Evolutionary conservation across 2,888 invertebrate species (phyloP).

Genomic region (Aphidius colemani): DNA sequence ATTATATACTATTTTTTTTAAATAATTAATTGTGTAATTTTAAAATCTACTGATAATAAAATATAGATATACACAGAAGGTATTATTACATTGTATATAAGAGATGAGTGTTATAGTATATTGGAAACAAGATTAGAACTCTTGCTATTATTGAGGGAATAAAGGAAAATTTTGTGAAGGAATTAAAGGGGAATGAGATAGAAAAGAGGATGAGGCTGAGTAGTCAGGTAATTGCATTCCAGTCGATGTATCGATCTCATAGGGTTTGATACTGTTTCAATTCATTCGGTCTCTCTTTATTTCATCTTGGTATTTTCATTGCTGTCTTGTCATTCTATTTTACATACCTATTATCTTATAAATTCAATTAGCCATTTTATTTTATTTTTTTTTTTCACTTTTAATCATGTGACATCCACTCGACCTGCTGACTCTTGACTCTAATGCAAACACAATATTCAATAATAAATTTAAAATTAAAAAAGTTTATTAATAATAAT

Average conservation of each 20-base stretch:
- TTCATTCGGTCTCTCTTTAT: conserved; percentile 26
- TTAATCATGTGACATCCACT: conserved; percentile 32
- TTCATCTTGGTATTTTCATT: conserved; percentile 22
- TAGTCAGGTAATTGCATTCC: conserved; percentile 39
- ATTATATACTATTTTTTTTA: no score
- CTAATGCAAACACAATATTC: neutral
- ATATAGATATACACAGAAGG: no score
- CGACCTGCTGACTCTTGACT: neutral
- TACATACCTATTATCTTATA: conserved; percentile 39
- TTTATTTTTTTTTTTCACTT: neutral
- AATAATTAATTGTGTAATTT: no score
- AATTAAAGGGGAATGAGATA: neutral
- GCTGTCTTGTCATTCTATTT: conserved; percentile 30
- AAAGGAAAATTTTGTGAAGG: conserved; percentile 2
- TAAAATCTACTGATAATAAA: no score
- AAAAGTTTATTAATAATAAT: no score
- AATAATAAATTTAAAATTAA: no score
- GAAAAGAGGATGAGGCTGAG: conserved; percentile 18
- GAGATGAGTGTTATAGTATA: no score
- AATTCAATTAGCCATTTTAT: conserved; percentile 38
- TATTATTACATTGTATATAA: no score
- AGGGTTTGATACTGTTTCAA: neutral
- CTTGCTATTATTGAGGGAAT: neutral
- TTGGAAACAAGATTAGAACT: no score
- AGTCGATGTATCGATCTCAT: conserved; percentile 38